A percentile compares a stretch with the other conserved stretches of the same genome.
phyloP scores from a whole-genome alignment of 2,113 vertebrate genomes.

The Ploceus nigricollis region DNA sequence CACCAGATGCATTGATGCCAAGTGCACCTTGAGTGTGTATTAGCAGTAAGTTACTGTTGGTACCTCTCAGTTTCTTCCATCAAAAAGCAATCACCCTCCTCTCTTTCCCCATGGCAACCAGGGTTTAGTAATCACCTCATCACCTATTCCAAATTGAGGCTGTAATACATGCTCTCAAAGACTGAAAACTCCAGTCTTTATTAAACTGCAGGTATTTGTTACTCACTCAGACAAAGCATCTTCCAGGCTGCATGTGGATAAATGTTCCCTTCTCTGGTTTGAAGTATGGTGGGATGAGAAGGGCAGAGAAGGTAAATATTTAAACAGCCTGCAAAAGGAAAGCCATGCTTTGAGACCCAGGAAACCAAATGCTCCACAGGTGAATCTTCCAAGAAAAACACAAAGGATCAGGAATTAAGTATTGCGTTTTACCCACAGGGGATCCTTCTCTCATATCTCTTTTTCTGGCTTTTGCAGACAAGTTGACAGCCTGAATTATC shows the following conservation, averaged over 20 bases:
- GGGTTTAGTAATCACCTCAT: slow-evolving; percentile 44
- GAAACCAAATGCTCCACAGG: slow-evolving; percentile 3
- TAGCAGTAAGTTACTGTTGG: slow-evolving; percentile 24
- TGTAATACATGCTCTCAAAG: not conserved
- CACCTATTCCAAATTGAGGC: slow-evolving; percentile 24
- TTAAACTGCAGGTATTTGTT: slow-evolving; percentile 26
- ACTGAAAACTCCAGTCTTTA: not conserved
- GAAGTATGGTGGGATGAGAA: slow-evolving; percentile 11
- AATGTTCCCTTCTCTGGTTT: not conserved
- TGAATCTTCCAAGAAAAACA: not conserved
- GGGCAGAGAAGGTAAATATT: slow-evolving; percentile 29
- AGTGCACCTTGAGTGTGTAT: not conserved
- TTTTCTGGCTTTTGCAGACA: not conserved
- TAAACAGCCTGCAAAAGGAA: slow-evolving; percentile 16
- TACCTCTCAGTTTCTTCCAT: slow-evolving; percentile 32
- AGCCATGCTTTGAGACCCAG: not conserved
- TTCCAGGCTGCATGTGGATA: not conserved
- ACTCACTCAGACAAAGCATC: not conserved
- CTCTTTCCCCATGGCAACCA: slow-evolving; percentile 53
- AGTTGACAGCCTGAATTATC: slow-evolving; percentile 1
- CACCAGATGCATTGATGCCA: not conserved
- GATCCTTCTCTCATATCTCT: not conserved
- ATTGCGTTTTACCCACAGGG: not conserved
- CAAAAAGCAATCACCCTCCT: slow-evolving; percentile 53
- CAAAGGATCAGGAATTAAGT: not conserved